Conservation (phyloP, 2,888 invertebrate genomes). For the Agrilus cyanescens region DNA sequence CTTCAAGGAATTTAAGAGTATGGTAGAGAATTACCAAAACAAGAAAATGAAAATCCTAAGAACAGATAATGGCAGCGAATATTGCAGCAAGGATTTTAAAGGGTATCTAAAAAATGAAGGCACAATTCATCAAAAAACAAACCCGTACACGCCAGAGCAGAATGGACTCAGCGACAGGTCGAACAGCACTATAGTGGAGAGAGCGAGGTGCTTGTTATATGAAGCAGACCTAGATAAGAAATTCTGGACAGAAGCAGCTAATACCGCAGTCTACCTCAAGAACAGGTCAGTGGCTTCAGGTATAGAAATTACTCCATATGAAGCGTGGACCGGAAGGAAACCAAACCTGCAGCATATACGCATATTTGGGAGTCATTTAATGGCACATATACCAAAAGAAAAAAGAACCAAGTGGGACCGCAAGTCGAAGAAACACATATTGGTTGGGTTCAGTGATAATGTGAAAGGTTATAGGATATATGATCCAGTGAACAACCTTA, state of each 20-base stretch:
- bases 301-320: constrained; percentile 21
- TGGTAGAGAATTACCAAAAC: constrained; percentile 12
- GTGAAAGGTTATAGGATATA: constrained; percentile 13
- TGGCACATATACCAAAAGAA: constrained; percentile 23
- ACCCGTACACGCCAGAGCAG: constrained; percentile 24
- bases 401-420: constrained; percentile 21
- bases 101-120: constrained; percentile 14
- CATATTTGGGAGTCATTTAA: constrained; percentile 22
- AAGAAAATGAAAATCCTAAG: constrained; percentile 12
- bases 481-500: too few relatives aligned
- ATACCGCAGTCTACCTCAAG: background rate
- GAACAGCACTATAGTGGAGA: constrained; percentile 14
- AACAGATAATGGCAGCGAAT: constrained; percentile 16
- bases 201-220: constrained; percentile 13
- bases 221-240: constrained; percentile 13
- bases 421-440: constrained; percentile 6
- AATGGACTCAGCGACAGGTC: constrained; percentile 24
- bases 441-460: constrained; percentile 10
- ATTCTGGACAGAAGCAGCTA: constrained; percentile 20
- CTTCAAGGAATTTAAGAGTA: constrained; percentile 19
- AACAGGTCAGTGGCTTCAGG: background rate
- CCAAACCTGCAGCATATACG: constrained; percentile 23
- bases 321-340: constrained; percentile 22
- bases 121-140: constrained; percentile 22
- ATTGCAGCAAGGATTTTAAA: constrained; percentile 12